Evolutionary conservation across 2,797 vertebrate species (phyloP).

Genomic region (Apodemus agrarius): DNA sequence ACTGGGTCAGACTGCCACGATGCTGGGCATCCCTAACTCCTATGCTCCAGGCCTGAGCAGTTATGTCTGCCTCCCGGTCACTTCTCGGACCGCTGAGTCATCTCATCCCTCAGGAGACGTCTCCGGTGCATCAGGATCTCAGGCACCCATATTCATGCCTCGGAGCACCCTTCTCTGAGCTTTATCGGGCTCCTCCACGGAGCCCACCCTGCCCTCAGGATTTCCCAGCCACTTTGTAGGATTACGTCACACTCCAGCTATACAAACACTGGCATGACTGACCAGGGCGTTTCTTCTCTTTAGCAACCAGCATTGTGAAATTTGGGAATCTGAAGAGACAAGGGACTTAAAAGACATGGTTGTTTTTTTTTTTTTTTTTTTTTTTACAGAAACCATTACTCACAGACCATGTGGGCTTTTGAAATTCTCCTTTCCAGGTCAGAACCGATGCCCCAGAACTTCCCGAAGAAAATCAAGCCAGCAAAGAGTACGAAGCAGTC

Average conservation of each 20-base stretch:
- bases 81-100: not conserved
- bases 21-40: not conserved
- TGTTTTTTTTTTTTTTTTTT: too few species aligned
- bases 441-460: constrained; percentile 87
- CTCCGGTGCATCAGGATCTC: not conserved
- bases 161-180: not conserved
- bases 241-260: not conserved
- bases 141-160: not conserved
- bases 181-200: not conserved
- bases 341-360: not conserved
- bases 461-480: constrained; percentile 88
- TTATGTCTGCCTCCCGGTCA: not conserved
- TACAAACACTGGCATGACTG: not conserved
- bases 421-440: constrained; percentile 87
- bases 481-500: constrained; percentile 84
- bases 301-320: not conserved
- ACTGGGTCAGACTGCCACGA: not conserved
- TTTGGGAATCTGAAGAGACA: constrained; percentile 48
- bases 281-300: not conserved
- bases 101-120: not conserved
- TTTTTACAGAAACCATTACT: constrained; percentile 33
- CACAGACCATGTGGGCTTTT: not conserved
- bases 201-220: not conserved
- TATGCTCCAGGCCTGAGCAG: not conserved
- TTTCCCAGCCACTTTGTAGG: not conserved